A percentile compares a stretch with the other conserved stretches of the same genome.
These are phyloP conservation scores for Leguminivora glycinivorella DNA, from an alignment of 1,140 invertebrate genomes.

Conservation along the genomic window DNA sequence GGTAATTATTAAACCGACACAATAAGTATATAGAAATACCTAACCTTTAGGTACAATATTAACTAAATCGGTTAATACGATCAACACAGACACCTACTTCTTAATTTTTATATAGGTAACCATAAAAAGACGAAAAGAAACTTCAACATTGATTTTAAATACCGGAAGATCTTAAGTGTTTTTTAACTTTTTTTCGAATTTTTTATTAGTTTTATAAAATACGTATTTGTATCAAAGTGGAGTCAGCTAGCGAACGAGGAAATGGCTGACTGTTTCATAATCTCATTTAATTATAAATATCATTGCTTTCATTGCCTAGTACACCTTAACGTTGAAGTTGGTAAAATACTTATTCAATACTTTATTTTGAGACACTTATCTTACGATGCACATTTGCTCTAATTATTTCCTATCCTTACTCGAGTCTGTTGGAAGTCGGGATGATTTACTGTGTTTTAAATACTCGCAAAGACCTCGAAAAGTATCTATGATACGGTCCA, in stretches of 20 bases:
- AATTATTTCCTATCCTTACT: conserved; percentile 68
- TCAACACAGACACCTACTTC: conserved; percentile 74
- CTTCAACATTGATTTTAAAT: conserved; percentile 64
- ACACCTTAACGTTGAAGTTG: conserved; percentile 65
- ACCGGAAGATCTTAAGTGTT: conserved; percentile 72
- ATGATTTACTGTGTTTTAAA: conserved; percentile 42
- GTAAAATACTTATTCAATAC: conserved; percentile 78
- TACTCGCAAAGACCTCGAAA: conserved; percentile 46
- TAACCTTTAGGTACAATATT: conserved; percentile 70
- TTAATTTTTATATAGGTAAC: conserved; percentile 67
- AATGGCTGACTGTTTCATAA: conserved; percentile 66
- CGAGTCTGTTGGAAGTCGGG: conserved; percentile 63
- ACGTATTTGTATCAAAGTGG: conserved; percentile 76
- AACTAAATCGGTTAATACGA: conserved; percentile 75
- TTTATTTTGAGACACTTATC: conserved; percentile 71
- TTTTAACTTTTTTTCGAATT: conserved; percentile 52
- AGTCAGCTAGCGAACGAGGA: conserved; percentile 70
- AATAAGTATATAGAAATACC: conserved; percentile 76
- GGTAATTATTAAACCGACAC: conserved; percentile 75
- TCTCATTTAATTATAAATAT: conserved; percentile 71
- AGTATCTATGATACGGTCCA: conserved; percentile 32
- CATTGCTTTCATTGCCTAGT: conserved; percentile 73
- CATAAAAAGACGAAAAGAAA: conserved; percentile 75
- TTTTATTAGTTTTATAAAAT: conserved; percentile 72
- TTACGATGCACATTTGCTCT: conserved; percentile 71